Evolutionary conservation across 1,140 invertebrate genomes (phyloP).

Genomic region (Helicoverpa zea): DNA sequence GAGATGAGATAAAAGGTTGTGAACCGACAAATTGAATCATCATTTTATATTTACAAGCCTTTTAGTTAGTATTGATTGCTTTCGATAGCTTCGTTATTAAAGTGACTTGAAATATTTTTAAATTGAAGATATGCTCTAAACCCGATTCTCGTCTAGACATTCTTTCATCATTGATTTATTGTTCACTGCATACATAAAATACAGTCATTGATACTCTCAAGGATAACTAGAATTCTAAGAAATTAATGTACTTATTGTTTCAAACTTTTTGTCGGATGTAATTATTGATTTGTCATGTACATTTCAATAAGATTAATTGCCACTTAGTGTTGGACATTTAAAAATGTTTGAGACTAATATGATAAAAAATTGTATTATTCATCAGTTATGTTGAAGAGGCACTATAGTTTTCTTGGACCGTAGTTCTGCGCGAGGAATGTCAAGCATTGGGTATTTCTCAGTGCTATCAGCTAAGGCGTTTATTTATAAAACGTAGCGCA

Average conservation of each 20-base stretch:
- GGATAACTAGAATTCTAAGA: constrained; percentile 18
- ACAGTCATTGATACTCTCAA: constrained; percentile 25
- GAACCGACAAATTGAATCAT: constrained; percentile 35
- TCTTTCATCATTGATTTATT: constrained; percentile 34
- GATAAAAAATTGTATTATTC: neutral
- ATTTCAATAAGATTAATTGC: constrained; percentile 22
- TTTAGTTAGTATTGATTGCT: constrained; percentile 35
- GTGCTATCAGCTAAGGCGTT: neutral
- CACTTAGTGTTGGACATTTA: neutral
- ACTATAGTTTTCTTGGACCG: neutral
- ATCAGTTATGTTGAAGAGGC: neutral
- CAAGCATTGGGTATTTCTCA: neutral
- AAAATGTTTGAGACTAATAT: neutral
- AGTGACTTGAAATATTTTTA: constrained; percentile 21
- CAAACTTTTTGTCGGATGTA: neutral
- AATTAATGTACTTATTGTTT: constrained; percentile 17
- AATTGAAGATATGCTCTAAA: constrained; percentile 17
- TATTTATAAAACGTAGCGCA: constrained; percentile 35
- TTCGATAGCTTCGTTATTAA: constrained; percentile 28
- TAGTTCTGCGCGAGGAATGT: neutral
- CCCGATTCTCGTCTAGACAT: constrained; percentile 27
- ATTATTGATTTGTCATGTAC: constrained; percentile 23
- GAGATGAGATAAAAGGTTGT: constrained; percentile 11
- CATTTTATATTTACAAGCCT: constrained; percentile 37
- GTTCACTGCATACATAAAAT: constrained; percentile 10